phyloP scores from a whole-genome alignment of 2,888 invertebrate genomes.

The Drosophila stalkeri region DNA sequence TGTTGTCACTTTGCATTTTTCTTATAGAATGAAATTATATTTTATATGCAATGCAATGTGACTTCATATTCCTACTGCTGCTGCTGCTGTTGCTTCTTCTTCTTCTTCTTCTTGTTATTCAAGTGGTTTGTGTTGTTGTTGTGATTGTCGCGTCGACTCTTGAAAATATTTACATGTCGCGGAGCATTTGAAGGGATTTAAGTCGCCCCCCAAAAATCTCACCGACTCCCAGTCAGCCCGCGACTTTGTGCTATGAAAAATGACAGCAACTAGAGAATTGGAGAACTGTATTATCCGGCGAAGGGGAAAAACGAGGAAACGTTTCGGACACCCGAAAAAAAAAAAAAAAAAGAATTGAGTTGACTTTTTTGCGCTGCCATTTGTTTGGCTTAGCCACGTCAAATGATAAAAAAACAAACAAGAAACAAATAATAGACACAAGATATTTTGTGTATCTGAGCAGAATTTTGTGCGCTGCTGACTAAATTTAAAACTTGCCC shows the following conservation, averaged over 20 bases:
- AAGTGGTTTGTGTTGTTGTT: conserved; percentile 24
- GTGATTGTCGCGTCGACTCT: conserved; percentile 61
- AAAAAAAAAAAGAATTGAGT: conserved; percentile 5
- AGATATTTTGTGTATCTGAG: conserved; percentile 41
- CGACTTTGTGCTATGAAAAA: conserved; percentile 71
- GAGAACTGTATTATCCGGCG: conserved; percentile 53
- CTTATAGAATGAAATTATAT: conserved; percentile 81
- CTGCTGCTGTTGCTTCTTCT: neutral
- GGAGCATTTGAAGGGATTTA: conserved; percentile 79
- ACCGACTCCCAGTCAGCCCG: conserved; percentile 53
- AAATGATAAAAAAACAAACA: conserved; percentile 27
- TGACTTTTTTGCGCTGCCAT: conserved; percentile 44
- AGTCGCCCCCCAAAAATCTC: conserved; percentile 62
- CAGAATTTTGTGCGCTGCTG: conserved; percentile 32
- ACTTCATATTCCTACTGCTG: conserved; percentile 24
- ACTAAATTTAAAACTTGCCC: conserved; percentile 61
- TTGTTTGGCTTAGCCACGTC: conserved; percentile 58
- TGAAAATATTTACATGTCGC: conserved; percentile 77
- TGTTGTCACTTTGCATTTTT: conserved; percentile 83
- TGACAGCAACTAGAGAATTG: conserved; percentile 52
- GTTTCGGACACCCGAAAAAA: conserved; percentile 5
- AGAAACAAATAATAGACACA: neutral
- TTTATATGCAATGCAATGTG: conserved; percentile 71
- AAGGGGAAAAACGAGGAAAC: neutral
- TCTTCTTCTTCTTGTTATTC: conserved; percentile 18